Evolutionary conservation across 2,113 vertebrate genomes (phyloP).

Genomic region (Passer montanus): DNA sequence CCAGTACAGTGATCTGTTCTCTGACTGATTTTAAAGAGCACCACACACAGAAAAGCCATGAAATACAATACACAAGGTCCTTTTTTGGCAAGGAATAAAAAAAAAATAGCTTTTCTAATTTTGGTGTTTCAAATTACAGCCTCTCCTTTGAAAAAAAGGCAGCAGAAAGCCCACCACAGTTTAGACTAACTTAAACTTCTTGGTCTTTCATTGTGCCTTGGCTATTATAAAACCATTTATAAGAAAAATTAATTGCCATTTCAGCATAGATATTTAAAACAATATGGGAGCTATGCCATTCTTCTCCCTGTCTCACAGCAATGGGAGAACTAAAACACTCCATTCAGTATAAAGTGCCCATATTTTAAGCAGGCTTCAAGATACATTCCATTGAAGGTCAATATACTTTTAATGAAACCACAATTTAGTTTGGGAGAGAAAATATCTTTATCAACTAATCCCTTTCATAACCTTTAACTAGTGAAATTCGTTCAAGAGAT

Average conservation of each 20-base stretch:
- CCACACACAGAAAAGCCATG: neutral
- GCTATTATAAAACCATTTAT: neutral
- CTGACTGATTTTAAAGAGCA: neutral
- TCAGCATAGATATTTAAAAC: neutral
- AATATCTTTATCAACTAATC: neutral
- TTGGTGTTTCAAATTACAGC: neutral
- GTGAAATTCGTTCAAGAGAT: neutral
- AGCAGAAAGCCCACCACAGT: neutral
- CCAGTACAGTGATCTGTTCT: neutral
- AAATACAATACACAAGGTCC: neutral
- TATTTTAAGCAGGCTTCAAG: neutral
- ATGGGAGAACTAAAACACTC: neutral
- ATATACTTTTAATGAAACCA: neutral
- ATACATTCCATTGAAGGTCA: neutral
- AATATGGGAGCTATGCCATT: neutral
- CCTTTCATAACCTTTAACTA: neutral
- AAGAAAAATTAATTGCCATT: neutral
- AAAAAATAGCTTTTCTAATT: neutral
- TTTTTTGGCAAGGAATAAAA: neutral
- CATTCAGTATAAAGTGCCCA: neutral
- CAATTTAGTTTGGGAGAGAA: neutral
- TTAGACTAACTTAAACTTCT: neutral
- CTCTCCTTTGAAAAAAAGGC: neutral
- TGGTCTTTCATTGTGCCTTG: neutral
- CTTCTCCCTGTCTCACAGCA: neutral